Evolutionary conservation across 2,797 vertebrate species (phyloP).

Genomic region (Eulemur albifrons): DNA sequence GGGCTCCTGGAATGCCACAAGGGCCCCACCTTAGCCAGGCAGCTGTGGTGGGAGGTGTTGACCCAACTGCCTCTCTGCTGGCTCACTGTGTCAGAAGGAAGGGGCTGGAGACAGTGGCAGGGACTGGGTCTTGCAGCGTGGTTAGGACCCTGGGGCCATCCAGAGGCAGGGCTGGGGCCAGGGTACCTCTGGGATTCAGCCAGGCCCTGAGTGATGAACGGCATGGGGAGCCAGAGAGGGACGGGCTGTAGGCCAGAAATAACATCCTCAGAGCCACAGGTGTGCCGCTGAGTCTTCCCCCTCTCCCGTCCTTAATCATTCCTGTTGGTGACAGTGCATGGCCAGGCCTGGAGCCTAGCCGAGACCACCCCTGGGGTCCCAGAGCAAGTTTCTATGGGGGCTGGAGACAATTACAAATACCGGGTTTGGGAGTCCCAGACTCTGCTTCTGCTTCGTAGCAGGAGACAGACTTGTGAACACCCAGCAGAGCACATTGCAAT

Average conservation of each 20-base stretch:
- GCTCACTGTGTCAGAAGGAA: conserved; percentile 29
- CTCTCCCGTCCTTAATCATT: not conserved
- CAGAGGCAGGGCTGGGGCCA: not conserved
- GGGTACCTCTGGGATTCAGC: not conserved
- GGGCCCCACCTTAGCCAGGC: conserved; percentile 57
- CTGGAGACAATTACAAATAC: not conserved
- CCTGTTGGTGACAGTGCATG: not conserved
- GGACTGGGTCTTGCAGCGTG: not conserved
- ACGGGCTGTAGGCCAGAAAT: not conserved
- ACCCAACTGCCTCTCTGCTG: conserved; percentile 36
- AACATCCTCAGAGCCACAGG: not conserved
- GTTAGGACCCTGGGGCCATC: not conserved
- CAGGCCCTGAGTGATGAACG: not conserved
- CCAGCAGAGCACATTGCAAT: too few species aligned
- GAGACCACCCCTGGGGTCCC: not conserved
- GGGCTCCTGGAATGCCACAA: conserved; percentile 40
- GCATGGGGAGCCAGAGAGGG: not conserved
- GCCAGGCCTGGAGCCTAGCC: not conserved
- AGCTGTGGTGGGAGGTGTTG: conserved; percentile 30
- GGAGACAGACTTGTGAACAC: not conserved
- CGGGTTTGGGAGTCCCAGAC: not conserved
- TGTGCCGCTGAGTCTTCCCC: not conserved
- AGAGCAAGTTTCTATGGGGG: not conserved
- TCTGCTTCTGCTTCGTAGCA: not conserved
- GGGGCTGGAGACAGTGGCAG: not conserved